These are phyloP conservation scores for Adelosebastes latens DNA, from an alignment of 2,797 vertebrate genomes.

Conservation along the genomic window DNA sequence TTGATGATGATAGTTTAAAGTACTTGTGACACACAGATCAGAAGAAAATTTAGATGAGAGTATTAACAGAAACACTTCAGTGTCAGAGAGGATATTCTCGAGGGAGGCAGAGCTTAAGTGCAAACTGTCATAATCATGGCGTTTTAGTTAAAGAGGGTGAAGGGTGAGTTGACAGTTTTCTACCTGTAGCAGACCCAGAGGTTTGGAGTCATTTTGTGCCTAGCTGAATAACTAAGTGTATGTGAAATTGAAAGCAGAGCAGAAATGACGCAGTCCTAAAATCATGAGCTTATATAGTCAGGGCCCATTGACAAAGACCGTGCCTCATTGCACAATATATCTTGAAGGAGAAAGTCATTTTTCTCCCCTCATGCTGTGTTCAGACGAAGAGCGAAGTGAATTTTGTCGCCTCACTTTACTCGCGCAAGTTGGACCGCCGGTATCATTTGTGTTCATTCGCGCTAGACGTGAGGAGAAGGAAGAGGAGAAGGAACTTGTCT, in stretches of 20 bases:
- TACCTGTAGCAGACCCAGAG: conserved; percentile 14
- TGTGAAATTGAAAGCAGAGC: conserved; percentile 12
- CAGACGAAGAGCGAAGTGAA: background rate
- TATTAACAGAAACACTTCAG: conserved; percentile 45
- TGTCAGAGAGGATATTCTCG: conserved; percentile 33
- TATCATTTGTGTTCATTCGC: background rate
- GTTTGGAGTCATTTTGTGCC: background rate
- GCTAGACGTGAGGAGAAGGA: too few relatives aligned
- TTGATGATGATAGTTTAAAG: conserved; percentile 49
- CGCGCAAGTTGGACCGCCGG: background rate
- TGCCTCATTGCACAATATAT: background rate
- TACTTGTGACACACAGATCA: conserved; percentile 34
- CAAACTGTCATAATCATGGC: conserved; percentile 32
- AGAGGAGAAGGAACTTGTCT: background rate
- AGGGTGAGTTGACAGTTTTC: conserved; percentile 22
- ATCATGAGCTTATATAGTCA: background rate
- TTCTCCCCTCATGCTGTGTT: background rate
- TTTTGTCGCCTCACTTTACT: background rate
- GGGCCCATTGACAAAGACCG: background rate
- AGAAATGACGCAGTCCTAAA: background rate
- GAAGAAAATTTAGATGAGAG: conserved; percentile 38
- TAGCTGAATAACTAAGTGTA: background rate
- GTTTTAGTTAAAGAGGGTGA: conserved; percentile 12
- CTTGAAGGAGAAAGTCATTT: background rate
- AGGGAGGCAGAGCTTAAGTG: conserved; percentile 19